Evolutionary conservation across 2,797 vertebrate genomes (phyloP).

Genomic region (Peromyscus aztecus): DNA sequence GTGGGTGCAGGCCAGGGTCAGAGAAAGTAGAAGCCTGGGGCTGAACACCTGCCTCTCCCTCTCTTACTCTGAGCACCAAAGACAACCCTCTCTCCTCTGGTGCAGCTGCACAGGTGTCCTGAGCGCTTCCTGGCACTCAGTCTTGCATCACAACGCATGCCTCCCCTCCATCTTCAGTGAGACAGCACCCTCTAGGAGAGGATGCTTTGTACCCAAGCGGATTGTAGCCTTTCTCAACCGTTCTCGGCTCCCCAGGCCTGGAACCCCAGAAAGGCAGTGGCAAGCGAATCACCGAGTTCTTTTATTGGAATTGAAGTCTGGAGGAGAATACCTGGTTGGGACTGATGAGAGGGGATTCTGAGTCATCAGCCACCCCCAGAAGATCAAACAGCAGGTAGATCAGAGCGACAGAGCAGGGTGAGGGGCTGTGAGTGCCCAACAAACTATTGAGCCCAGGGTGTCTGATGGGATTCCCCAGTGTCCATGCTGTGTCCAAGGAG

Average conservation of each 20-base stretch:
- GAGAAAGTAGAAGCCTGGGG: background rate
- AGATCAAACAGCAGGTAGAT: constrained; percentile 1
- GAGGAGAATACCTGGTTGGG: constrained; percentile 35
- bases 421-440: background rate
- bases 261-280: background rate
- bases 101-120: background rate
- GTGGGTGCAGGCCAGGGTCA: accelerated
- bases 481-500: background rate
- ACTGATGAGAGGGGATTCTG: background rate
- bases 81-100: background rate
- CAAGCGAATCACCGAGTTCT: constrained; percentile 48
- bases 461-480: background rate
- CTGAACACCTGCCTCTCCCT: background rate
- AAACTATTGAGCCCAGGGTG: too few relatives aligned
- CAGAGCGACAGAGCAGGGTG: background rate
- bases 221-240: background rate
- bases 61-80: background rate
- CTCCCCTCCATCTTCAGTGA: background rate
- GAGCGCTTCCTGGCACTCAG: background rate
- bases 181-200: background rate
- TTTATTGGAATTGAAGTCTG: background rate
- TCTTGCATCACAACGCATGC: background rate
- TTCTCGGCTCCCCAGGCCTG: background rate
- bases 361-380: background rate
- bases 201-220: background rate